Base-by-base conservation (phyloP, 2,888 invertebrate species). In the Tenthredo amoena region DNA sequence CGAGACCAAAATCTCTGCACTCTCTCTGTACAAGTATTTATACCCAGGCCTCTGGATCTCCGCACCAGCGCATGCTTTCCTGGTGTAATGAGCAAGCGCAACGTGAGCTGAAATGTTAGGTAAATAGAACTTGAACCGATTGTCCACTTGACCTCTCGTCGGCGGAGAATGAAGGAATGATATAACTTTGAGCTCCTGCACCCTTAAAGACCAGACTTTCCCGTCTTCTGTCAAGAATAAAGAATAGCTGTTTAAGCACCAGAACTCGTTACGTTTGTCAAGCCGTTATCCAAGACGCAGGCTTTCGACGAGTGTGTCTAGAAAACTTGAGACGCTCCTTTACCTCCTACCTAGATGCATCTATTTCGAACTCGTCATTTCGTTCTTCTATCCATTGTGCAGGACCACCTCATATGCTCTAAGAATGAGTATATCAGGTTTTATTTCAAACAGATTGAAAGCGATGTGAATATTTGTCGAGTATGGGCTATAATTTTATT, bases 91-190 rank as follows among this genome's bases (percentile, higher is more conserved):
- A 81, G 58, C 50, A 50, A 31, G 55, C 37, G 21, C 37, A 81
- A 62, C 81, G 58, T 37, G 37, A 62, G 58, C 21, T 58, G 62
- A 81, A 79, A 81, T 62, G 81, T 62, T 50, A 40, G 40, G 81
- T 50, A 81, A 81, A 81, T 62, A 81, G 58, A 62, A 81, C 81
- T 81, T 81, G 81, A 81, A 81, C 81, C 58, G 81, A 81, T 81
- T 81, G 81, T 81, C 62, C 62, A 81, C 81, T 81, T 62, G 81
- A 81, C 81, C 81, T 81, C 81, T 81, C 81, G 37, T 62, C 62
- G 40, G 9, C 10, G 6, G 7, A 62, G 81, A 81, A 58, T 62
- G 77, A 26, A 74, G 74, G 26, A 77, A 77, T 77, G 62, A 81
- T 81, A 31, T 62, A 81, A 62, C 77, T 77, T 55, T 55, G 26